A percentile compares a stretch with the other conserved stretches of the same genome.
Conservation (phyloP, 2,888 invertebrate species). For the Dryobotodes eremita region DNA sequence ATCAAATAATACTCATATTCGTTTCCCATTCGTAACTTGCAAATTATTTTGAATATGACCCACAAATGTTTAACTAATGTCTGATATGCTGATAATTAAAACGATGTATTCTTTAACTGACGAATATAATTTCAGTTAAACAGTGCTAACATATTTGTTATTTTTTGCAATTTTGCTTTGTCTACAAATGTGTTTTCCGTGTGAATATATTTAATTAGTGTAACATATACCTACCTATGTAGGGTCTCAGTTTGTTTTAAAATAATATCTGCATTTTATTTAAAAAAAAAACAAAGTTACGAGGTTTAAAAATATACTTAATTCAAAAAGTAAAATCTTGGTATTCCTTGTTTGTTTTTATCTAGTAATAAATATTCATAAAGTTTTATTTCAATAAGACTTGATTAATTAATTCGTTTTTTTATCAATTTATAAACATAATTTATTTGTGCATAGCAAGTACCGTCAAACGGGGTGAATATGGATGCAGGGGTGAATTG, state of each 20-base stretch:
- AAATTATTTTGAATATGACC: too few species aligned
- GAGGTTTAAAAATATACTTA: not conserved
- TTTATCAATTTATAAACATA: not conserved
- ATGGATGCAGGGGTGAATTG: too few species aligned
- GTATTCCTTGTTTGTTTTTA: not conserved
- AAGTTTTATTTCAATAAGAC: not conserved
- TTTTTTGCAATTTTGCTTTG: not conserved
- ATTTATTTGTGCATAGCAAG: not conserved
- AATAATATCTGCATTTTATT: not conserved
- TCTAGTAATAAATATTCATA: not conserved
- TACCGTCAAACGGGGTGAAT: too few species aligned
- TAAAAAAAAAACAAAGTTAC: not conserved
- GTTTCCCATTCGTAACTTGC: too few species aligned
- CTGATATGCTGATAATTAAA: not conserved
- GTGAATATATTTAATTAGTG: not conserved
- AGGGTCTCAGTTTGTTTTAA: not conserved
- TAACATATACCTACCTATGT: not conserved
- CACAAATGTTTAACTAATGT: not conserved
- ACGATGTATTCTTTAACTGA: not conserved
- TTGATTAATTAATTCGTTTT: not conserved
- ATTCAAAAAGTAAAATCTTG: not conserved
- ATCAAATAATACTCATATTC: too few species aligned
- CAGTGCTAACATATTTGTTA: not conserved
- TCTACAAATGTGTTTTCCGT: not conserved
- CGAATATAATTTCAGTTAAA: not conserved